Conservation (phyloP, 2,113 vertebrate genomes). For the Martes martes region DNA sequence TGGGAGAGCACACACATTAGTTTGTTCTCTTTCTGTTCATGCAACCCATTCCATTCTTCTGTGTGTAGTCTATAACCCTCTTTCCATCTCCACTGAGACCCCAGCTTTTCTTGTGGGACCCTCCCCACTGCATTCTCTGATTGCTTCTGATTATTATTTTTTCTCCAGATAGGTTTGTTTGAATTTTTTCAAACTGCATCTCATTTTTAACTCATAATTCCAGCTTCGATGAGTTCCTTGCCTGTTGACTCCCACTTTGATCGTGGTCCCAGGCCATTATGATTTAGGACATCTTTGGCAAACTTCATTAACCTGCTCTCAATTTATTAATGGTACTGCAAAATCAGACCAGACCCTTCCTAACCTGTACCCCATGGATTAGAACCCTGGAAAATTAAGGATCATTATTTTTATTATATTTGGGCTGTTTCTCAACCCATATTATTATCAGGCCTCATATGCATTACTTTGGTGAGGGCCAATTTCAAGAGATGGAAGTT, state of each 20-base stretch:
- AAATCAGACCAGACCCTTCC: not conserved
- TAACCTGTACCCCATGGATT: not conserved
- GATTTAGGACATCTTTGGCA: not conserved
- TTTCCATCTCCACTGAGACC: not conserved
- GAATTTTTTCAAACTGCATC: not conserved
- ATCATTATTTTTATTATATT: not conserved
- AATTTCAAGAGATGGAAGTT: not conserved
- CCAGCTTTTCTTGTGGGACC: not conserved
- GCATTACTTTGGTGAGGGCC: not conserved
- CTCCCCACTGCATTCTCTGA: not conserved
- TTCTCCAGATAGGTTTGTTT: not conserved
- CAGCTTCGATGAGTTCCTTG: not conserved
- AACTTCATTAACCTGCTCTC: not conserved
- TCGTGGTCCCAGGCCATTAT: not conserved
- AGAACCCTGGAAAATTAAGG: not conserved
- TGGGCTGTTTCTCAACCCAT: not conserved
- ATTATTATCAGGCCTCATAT: not conserved
- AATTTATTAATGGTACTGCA: not conserved
- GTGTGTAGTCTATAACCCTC: fast-evolving
- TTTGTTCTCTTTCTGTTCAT: not conserved
- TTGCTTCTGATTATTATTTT: not conserved
- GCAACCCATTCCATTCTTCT: fast-evolving
- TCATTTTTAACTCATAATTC: not conserved
- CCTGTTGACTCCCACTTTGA: slow-evolving; percentile 12
- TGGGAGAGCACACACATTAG: not conserved